These are phyloP conservation scores for Rhinichthys osculus DNA, from an alignment of 2,797 vertebrate species.

Conservation along the genomic window DNA sequence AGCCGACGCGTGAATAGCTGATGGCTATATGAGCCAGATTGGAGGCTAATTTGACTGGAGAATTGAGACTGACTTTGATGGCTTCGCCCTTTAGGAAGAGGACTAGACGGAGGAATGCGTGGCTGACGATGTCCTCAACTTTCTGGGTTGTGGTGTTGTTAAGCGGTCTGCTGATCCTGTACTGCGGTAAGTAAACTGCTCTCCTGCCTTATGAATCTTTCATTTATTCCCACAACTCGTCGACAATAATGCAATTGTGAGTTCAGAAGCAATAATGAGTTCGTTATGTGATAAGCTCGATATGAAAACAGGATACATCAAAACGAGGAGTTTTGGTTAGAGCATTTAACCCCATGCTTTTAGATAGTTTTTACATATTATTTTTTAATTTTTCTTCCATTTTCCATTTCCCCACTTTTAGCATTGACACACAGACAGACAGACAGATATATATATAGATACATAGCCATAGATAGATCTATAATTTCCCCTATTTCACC, in stretches of 20 bases:
- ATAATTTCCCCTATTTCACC: no score
- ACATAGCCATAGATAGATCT: not conserved
- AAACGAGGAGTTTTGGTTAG: not conserved
- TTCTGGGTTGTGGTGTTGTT: conserved; percentile 84
- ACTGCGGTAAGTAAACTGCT: conserved; percentile 82
- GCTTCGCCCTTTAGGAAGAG: conserved; percentile 44
- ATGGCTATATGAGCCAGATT: not conserved
- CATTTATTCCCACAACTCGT: not conserved
- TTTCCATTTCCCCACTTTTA: not conserved
- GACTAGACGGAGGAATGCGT: conserved; percentile 55
- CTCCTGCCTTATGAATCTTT: not conserved
- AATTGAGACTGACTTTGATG: conserved; percentile 43
- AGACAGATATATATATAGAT: not conserved
- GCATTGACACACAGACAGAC: not conserved
- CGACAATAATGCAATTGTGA: not conserved
- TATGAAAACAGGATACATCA: not conserved
- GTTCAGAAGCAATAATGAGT: not conserved
- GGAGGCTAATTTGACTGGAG: conserved; percentile 32
- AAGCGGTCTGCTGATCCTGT: conserved; percentile 81
- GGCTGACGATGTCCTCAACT: conserved; percentile 84
- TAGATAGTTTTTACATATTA: not conserved
- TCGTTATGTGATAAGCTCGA: not conserved
- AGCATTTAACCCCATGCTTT: not conserved
- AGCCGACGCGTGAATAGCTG: conserved; percentile 1
- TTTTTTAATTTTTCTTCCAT: not conserved